Evolutionary conservation across 2,113 vertebrate genomes (phyloP).

Genomic region (Ptyas mucosa): DNA sequence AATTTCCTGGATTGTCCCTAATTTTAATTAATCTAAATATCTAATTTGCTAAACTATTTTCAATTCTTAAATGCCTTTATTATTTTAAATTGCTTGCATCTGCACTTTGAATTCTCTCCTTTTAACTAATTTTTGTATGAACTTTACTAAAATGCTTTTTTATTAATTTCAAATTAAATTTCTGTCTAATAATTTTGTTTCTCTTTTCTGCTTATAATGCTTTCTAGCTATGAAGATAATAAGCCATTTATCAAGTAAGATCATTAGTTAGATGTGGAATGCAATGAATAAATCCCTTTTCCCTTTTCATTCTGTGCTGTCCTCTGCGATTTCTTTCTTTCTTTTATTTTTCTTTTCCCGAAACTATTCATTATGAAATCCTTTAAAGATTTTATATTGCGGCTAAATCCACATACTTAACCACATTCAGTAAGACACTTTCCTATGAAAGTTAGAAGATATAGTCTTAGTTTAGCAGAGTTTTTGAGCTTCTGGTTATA

Average conservation of each 20-base stretch:
- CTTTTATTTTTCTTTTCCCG: constrained; percentile 55
- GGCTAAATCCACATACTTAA: constrained; percentile 70
- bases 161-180: constrained; percentile 86
- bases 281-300: constrained; percentile 74
- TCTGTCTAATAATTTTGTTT: constrained; percentile 92
- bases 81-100: constrained; percentile 76
- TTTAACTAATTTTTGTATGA: constrained; percentile 76
- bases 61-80: constrained; percentile 73
- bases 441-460: constrained; percentile 64
- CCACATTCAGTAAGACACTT: constrained; percentile 70
- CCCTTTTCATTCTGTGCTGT: constrained; percentile 73
- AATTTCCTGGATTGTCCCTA: constrained; percentile 76
- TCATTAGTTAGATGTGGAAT: constrained; percentile 89
- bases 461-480: constrained; percentile 69
- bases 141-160: constrained; percentile 78
- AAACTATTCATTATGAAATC: constrained; percentile 74
- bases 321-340: constrained; percentile 58
- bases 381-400: constrained; percentile 66
- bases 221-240: constrained; percentile 99
- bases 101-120: constrained; percentile 78
- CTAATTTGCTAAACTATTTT: constrained; percentile 72
- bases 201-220: constrained; percentile 98
- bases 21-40: constrained; percentile 70
- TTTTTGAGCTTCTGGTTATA: constrained; percentile 63
- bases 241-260: constrained; percentile 99